Conservation (phyloP, 2,113 vertebrate species). For the Phylloscopus trochilus region DNA sequence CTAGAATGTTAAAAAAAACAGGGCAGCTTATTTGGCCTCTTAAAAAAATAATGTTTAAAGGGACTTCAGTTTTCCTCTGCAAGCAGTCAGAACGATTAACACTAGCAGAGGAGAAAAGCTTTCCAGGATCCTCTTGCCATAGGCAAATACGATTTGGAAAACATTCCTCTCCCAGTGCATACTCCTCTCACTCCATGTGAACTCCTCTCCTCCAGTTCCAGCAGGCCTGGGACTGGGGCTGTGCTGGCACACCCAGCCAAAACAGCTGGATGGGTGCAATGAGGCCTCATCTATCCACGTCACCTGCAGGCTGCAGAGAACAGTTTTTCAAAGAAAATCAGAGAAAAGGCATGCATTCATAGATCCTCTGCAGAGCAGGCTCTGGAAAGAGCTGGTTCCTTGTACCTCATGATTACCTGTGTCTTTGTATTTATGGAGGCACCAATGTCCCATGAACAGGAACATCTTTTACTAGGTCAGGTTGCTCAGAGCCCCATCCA, state of each 20-base stretch:
- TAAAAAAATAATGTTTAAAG: not conserved
- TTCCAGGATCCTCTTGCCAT: not conserved
- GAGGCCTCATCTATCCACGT: not conserved
- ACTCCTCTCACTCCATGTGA: not conserved
- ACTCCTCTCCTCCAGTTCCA: not conserved
- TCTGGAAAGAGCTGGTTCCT: not conserved
- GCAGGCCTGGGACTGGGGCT: not conserved
- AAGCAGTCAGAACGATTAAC: not conserved
- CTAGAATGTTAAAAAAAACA: not conserved
- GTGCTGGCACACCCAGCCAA: not conserved
- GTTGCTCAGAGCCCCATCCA: not conserved
- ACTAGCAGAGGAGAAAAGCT: not conserved
- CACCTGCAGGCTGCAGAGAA: not conserved
- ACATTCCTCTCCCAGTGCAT: not conserved
- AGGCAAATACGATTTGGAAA: not conserved
- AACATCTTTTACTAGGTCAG: not conserved
- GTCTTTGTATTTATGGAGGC: not conserved
- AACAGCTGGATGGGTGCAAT: not conserved
- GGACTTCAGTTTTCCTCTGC: not conserved
- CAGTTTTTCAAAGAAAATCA: not conserved
- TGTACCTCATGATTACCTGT: not conserved
- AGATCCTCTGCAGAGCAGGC: not conserved
- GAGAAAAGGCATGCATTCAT: not conserved
- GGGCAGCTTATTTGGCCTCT: not conserved
- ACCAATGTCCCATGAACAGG: not conserved